Evolutionary conservation across 2,888 invertebrate genomes (phyloP), one percentile per base, ranked within the genome.

Genomic region (Salpingus planirostris): DNA sequence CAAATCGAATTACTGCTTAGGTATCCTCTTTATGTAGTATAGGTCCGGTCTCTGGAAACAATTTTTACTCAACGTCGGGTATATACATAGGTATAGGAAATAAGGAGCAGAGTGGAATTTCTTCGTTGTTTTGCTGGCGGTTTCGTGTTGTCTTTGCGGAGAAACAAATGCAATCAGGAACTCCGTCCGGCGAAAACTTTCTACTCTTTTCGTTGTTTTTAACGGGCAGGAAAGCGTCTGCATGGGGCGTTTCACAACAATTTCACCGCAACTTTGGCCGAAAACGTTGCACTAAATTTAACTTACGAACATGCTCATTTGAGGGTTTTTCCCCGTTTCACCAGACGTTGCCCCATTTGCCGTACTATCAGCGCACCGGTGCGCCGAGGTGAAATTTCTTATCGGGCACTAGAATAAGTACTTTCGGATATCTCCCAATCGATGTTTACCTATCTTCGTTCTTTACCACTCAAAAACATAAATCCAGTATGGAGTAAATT

Each of bases 111-210:
- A 18, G 5, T 18, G 11, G 24, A 12, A 11, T 24, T 11, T 12
- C 27, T 21, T 13, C 13, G 23, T 28, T 14, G 15, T 4, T 7
- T 25, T 14, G 11, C 24, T 27, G 27, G 31, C 32, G n/a, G n/a
- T 11, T 27, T 27, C 25, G 31, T 43, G 44, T 44, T 39, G 36
- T 38, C 35, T 46, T 40, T 40, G 33, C 31, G 32, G 36, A 31
- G 41, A 44, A 45, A 47, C 46, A 47, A 43, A 47, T 35, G 37
- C 38, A 47, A 47, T 47, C 43, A 43, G 36, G 36, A 47, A 43
- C 40, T 43, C 31, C 26, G 41, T 34, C 37, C 38, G 32, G 36
- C 25, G 28, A 34, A 43, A 46, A 46, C 36, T 44, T 44, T 31
- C 40, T 38, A 42, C 36, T 36, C 40, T 38, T 42, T 38, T 40